Base-by-base conservation (phyloP, 53 echinoderm and acorn worm species). In the Astropecten irregularis region DNA sequence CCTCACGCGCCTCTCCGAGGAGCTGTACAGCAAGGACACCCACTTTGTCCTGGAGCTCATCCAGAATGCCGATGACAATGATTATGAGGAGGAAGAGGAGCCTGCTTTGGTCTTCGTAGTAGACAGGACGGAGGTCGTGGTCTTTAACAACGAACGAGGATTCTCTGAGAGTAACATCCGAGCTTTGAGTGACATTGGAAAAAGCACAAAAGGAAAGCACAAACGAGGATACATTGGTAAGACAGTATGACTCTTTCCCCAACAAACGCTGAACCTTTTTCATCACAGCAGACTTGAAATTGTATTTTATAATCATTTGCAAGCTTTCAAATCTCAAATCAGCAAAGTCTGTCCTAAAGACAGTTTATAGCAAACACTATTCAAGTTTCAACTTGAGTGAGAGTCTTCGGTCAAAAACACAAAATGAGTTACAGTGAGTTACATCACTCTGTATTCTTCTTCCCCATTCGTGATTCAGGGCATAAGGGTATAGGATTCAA, bases 201-300 rank as follows among this genome's bases (percentile, higher is more conserved):
- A 67, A 27, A 85, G 85, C 61, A 90, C 90, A 23, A 90, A 90
- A 62, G 90, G 90, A 23, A 90, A 90, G 59, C 90, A 90, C 56
- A 90, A 90, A 54, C 65, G 85, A 34, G 90, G 90, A 49, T 90
- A 90, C 79, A 90, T 90, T n/a, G 90, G 90, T 90, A 77, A 60
- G 70, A 52, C n/a, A 16, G n/a, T n/a, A n/a, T 42, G 42, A 11
- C 42, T 11, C 42, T 42, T 42, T 42, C 42, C 42, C 42, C 42
- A 42, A n/a, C n/a, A n/a, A n/a, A n/a, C n/a, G n/a, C n/a, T n/a
- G n/a, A n/a, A n/a, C n/a, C n/a, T n/a, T n/a, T n/a, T n/a, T n/a
- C n/a, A n/a, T n/a, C n/a, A n/a, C n/a, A n/a, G n/a, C n/a, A n/a
- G n/a, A n/a, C n/a, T n/a, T n/a, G n/a, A n/a, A n/a, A n/a, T n/a